A percentile compares a stretch with the other conserved stretches of the same genome.
phyloP scores from a whole-genome alignment of 92 coral and sea anemone genomes.

The Blastomussa wellsi region DNA sequence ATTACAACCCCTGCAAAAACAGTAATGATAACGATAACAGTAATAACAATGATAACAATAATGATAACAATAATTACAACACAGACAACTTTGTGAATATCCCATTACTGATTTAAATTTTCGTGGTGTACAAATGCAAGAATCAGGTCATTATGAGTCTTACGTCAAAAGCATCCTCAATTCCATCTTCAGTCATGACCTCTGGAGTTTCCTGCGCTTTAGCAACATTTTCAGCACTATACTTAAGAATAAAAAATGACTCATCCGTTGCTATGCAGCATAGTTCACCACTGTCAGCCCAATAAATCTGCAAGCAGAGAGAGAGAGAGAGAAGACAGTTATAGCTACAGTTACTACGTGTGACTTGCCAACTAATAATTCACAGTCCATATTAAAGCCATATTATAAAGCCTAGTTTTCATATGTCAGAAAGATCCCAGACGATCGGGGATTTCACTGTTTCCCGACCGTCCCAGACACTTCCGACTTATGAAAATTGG shows the following conservation, averaged over 20 bases:
- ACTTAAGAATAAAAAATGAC: conserved; percentile 85
- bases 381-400: too few species aligned
- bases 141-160: conserved; percentile 22
- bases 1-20: neutral
- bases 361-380: too few species aligned
- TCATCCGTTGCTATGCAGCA: conserved; percentile 97
- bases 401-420: too few species aligned
- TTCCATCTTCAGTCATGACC: conserved; percentile 90
- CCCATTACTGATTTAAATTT: too few species aligned
- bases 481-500: too few species aligned
- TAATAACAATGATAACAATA: too few species aligned
- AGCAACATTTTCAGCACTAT: conserved; percentile 80
- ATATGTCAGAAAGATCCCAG: too few species aligned
- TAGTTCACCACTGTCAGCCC: conserved; percentile 98
- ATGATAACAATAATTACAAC: neutral
- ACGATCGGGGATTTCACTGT: too few species aligned
- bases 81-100: neutral
- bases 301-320: conserved; percentile 64
- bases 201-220: conserved; percentile 85
- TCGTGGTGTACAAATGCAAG: neutral
- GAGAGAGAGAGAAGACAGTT: neutral
- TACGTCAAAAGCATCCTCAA: conserved; percentile 98
- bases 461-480: too few species aligned
- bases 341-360: neutral
- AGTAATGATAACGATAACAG: too few species aligned